Conservation (phyloP, 2,888 invertebrate genomes). For the Blastobasis lacticolella region DNA sequence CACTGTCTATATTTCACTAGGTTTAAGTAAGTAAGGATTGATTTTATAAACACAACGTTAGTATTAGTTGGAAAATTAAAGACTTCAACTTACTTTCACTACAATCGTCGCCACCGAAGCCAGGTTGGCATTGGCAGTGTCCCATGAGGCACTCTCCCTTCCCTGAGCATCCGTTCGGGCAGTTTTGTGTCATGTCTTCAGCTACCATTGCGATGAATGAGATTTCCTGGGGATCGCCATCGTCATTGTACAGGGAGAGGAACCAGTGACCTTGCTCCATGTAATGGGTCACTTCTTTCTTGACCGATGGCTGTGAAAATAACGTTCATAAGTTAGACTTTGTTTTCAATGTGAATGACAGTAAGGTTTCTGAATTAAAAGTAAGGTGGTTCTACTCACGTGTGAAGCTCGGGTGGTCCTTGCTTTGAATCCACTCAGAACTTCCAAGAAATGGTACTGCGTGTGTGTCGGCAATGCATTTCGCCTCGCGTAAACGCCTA, state of each 20-base stretch:
- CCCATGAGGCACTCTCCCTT: constrained; percentile 97
- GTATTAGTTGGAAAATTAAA: not conserved
- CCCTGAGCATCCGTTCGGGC: constrained; percentile 96
- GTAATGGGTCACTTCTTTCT: constrained; percentile 94
- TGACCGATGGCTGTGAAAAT: constrained; percentile 81
- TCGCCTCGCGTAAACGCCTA: constrained; percentile 95
- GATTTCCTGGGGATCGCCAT: constrained; percentile 91
- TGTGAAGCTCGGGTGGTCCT: constrained; percentile 88
- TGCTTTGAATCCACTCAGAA: constrained; percentile 91
- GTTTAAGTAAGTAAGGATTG: too few relatives aligned
- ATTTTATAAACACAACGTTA: too few relatives aligned
- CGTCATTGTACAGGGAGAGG: constrained; percentile 95
- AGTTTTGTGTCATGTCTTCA: constrained; percentile 95
- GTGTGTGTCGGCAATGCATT: constrained; percentile 97
- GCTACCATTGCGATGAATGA: constrained; percentile 88
- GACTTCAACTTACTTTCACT: constrained; percentile 86
- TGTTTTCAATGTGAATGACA: too few relatives aligned
- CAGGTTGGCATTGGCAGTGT: constrained; percentile 96
- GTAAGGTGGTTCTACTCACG: constrained; percentile 74
- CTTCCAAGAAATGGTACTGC: constrained; percentile 96
- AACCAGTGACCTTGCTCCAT: constrained; percentile 98
- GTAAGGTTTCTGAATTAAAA: too few relatives aligned
- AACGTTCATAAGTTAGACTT: constrained; percentile 1
- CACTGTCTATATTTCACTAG: too few relatives aligned
- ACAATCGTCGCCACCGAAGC: constrained; percentile 97